Base-by-base conservation (phyloP, 2,113 vertebrate species). In the Megalops atlanticus region DNA sequence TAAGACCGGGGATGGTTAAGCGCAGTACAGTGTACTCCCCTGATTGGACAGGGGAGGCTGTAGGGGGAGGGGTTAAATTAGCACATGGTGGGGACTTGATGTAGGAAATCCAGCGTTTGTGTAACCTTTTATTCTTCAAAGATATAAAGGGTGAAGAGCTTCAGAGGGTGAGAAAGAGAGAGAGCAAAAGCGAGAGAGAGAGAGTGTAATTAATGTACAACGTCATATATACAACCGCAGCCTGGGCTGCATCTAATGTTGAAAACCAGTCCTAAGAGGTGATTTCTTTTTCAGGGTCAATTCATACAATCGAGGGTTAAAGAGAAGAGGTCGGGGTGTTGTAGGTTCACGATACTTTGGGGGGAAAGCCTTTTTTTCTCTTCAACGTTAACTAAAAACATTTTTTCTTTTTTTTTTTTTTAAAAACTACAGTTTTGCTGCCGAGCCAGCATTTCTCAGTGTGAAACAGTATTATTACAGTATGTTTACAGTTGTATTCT, bases 241-340 rank as follows among this genome's bases (percentile, higher is more conserved):
- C 97, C 83, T 90, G 89, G 90, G 96, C 96, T 96, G 97, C 95
- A 92, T 95, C 96, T 96, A 95, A 97, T 97, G 96, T 96, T 97
- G 96, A 98, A 98, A 98, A 99, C 95, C 96, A 98, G 96, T 98
- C 97, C 96, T 96, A 98, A 96, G 96, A 98, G 96, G 96, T 96
- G 97, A 98, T 98, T 97, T 98, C 94, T 91, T 93, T 93, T 91
- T 77, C 91, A 94, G 97, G 96, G 95, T 91, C 94, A 94, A 97
- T 97, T 96, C 97, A 97, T 98, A 99, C 97, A 99, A 98, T 98
- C 97, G 96, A 97, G 96, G 97, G 96, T 96, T 97, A 93, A 91
- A 96, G 96, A 96, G 95, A 98, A 97, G 97, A 96, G 97, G 97
- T 99, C 97, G 96, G 96, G 97, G 96, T 98, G 97, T 98, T 98